Conservation (phyloP, 2,113 vertebrate genomes). For the Nycticryphes semicollaris region DNA sequence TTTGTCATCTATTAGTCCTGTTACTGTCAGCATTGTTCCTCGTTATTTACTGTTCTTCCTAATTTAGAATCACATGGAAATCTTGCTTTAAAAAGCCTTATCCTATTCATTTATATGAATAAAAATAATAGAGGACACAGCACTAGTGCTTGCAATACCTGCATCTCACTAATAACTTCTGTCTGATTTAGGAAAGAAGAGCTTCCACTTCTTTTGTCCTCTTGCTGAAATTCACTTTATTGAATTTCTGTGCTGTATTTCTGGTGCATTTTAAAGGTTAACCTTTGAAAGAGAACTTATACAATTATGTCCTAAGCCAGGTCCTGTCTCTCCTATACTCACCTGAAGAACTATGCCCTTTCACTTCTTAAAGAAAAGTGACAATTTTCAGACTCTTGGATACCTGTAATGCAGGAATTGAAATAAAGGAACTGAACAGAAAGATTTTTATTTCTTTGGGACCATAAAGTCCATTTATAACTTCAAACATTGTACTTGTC, state of each 20-base stretch:
- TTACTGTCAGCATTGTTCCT: constrained; percentile 48
- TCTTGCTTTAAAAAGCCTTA: constrained; percentile 53
- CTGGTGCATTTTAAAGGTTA: neutral
- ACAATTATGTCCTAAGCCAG: neutral
- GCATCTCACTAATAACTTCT: constrained; percentile 1
- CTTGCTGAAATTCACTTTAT: neutral
- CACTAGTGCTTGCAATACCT: neutral
- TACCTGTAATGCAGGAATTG: neutral
- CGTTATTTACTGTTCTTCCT: constrained; percentile 61
- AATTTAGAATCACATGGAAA: constrained; percentile 51
- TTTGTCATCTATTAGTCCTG: constrained; percentile 64
- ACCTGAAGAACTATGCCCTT: neutral
- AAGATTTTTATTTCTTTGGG: neutral
- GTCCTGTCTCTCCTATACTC: neutral
- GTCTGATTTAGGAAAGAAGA: neutral
- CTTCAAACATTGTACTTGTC: neutral
- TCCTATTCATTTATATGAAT: constrained; percentile 25
- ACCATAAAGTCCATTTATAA: neutral
- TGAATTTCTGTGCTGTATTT: neutral
- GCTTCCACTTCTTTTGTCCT: neutral
- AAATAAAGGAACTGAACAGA: neutral
- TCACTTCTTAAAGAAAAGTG: neutral
- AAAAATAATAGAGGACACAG: constrained; percentile 44
- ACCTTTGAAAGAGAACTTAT: neutral
- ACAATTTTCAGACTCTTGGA: neutral